A percentile compares a stretch with the other conserved stretches of the same genome.
These are phyloP conservation scores for Apomyelois bistriatella DNA, from an alignment of 2,888 invertebrate species.

Conservation along the genomic window DNA sequence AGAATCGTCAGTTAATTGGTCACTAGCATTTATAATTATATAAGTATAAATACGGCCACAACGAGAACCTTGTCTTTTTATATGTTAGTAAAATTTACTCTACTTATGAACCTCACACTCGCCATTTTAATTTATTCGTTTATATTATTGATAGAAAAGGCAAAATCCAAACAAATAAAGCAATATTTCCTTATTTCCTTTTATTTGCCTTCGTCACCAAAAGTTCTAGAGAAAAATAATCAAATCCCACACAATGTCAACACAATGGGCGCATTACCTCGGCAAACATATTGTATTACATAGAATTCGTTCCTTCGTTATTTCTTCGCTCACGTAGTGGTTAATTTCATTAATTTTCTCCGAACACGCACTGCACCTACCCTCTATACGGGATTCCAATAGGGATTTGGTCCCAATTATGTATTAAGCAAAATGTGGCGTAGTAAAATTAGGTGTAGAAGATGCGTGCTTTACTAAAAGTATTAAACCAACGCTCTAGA, in stretches of 20 bases:
- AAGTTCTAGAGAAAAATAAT: conserved; percentile 1
- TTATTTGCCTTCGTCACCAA: too few relatives aligned
- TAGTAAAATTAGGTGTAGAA: conserved; percentile 19
- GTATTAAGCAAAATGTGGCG: conserved; percentile 66
- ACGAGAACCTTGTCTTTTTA: too few relatives aligned
- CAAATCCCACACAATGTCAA: conserved; percentile 12
- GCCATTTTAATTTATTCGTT: too few relatives aligned
- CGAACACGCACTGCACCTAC: conserved; percentile 68
- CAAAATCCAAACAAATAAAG: too few relatives aligned
- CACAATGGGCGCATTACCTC: conserved; percentile 11
- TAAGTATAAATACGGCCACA: too few relatives aligned
- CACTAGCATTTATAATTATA: too few relatives aligned
- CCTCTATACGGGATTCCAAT: conserved; percentile 58
- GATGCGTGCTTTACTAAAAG: conserved; percentile 31
- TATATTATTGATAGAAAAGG: too few relatives aligned
- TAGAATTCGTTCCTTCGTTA: conserved; percentile 30
- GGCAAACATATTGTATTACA: conserved; percentile 28
- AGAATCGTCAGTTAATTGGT: too few relatives aligned
- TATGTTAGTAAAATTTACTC: too few relatives aligned
- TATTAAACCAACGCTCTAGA: too few relatives aligned
- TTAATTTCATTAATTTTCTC: conserved; percentile 75
- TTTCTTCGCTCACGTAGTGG: conserved; percentile 43
- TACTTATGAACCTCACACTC: too few relatives aligned
- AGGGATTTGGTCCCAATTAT: conserved; percentile 75
- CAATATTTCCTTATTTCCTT: too few relatives aligned